Percentiles rank a stretch among this genome's conserved stretches.
phyloP scores from a whole-genome alignment of 2,113 vertebrate genomes.

The Brienomyrus brachyistius region DNA sequence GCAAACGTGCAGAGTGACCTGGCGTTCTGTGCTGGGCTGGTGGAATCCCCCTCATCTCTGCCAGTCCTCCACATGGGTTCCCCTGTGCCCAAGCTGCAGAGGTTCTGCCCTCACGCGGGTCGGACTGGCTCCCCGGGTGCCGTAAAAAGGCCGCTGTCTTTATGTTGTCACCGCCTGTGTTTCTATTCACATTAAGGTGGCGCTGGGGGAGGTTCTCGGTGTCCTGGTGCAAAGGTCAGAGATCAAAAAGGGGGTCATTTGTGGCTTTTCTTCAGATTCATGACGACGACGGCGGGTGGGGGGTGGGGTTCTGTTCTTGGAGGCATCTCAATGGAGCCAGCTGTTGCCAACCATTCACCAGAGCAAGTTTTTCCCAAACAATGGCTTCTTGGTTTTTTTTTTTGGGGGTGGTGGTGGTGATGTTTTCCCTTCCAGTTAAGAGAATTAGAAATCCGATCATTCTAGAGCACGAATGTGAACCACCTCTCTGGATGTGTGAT shows the following conservation, averaged over 20 bases:
- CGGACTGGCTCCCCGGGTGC: not conserved
- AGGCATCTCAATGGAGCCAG: slow-evolving; percentile 49
- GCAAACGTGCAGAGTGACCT: not conserved
- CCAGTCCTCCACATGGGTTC: not conserved
- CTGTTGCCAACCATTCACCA: slow-evolving; percentile 42
- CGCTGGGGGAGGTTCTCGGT: not conserved
- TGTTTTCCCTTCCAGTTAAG: not conserved
- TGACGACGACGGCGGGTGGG: not conserved
- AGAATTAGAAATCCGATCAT: not conserved
- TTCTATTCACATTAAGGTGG: not conserved
- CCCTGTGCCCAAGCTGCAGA: not conserved
- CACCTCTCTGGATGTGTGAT: slow-evolving; percentile 25
- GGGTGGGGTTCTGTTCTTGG: slow-evolving; percentile 25
- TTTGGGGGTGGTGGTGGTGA: slow-evolving; percentile 20
- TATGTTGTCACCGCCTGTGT: not conserved
- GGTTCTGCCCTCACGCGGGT: not conserved
- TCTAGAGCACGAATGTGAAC: not conserved
- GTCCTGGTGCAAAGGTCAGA: slow-evolving; percentile 10
- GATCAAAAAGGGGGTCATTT: slow-evolving; percentile 20
- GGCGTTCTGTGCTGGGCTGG: not conserved
- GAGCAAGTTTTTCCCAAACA: slow-evolving; percentile 34
- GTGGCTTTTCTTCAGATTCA: not conserved
- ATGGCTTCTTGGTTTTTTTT: slow-evolving; percentile 21
- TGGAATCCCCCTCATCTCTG: not conserved
- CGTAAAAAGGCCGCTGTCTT: not conserved